Percentiles rank a stretch among this genome's conserved stretches.
phyloP scores from a whole-genome alignment of 2,888 invertebrate genomes.

The Dichetophora obliterata region DNA sequence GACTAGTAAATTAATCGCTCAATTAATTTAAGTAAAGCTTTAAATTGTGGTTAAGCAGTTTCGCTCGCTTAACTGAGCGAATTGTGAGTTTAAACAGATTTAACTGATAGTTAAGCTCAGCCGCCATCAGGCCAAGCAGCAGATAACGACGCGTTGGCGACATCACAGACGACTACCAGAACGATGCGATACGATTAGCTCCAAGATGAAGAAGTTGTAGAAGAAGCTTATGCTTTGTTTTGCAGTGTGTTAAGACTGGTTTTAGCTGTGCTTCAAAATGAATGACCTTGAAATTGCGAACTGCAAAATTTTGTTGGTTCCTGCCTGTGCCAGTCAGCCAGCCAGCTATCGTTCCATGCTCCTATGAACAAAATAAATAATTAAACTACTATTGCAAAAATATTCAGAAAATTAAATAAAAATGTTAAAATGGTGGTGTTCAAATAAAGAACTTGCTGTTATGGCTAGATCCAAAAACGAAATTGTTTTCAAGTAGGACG shows the following conservation, averaged over 20 bases:
- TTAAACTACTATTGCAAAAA: background rate
- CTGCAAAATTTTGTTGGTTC: background rate
- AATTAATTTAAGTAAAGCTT: conserved; percentile 56
- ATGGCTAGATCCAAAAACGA: background rate
- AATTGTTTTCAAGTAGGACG: no score
- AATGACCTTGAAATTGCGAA: conserved; percentile 55
- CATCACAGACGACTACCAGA: background rate
- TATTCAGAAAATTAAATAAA: background rate
- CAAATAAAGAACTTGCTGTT: no score
- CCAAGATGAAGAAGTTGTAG: background rate
- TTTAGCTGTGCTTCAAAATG: background rate
- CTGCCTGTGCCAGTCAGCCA: background rate
- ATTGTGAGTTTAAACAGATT: conserved; percentile 29
- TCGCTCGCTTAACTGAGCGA: background rate
- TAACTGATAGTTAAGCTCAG: conserved; percentile 16
- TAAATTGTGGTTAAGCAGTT: conserved; percentile 41
- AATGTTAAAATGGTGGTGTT: background rate
- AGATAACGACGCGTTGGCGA: background rate
- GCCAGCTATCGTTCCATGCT: background rate
- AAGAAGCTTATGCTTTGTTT: background rate
- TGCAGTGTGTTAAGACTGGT: conserved; percentile 33
- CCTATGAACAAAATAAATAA: background rate
- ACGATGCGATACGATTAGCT: background rate
- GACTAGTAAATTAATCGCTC: conserved; percentile 54
- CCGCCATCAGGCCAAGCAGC: background rate